Percentiles rank a stretch among this genome's conserved stretches.
Evolutionary conservation across 53 echinoderm and acorn worm genomes (phyloP).

Genomic region (Temnopleurus reevesii): DNA sequence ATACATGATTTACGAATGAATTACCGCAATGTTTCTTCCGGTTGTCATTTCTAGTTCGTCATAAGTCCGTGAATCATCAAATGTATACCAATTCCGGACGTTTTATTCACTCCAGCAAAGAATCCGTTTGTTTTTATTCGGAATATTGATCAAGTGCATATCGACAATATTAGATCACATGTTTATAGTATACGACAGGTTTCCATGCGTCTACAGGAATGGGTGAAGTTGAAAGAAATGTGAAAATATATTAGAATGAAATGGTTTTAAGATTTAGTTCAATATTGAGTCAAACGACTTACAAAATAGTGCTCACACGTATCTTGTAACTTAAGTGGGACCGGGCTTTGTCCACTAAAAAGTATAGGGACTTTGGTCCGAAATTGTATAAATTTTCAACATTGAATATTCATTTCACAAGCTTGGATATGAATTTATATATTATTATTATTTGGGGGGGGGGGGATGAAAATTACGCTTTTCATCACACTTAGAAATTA

Average conservation of each 20-base stretch:
- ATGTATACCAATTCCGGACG: background rate
- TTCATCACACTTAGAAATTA: background rate
- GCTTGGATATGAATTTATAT: background rate
- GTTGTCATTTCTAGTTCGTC: background rate
- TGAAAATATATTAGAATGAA: too few species aligned
- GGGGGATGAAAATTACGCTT: too few species aligned
- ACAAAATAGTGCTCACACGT: background rate
- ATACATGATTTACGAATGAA: background rate
- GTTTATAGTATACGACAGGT: too few species aligned
- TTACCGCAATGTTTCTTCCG: background rate
- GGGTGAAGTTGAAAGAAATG: too few species aligned
- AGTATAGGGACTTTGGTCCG: too few species aligned
- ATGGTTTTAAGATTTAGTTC: too few species aligned
- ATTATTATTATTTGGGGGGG: background rate
- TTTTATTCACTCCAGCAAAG: background rate
- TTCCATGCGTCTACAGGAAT: too few species aligned
- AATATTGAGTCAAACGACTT: too few species aligned
- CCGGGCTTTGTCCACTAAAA: too few species aligned
- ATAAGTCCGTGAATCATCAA: background rate
- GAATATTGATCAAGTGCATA: background rate
- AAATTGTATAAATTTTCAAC: too few species aligned
- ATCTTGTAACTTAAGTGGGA: background rate
- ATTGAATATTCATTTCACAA: background rate
- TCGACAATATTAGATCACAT: too few species aligned
- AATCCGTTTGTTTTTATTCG: background rate